Conservation (phyloP, 2,797 vertebrate genomes). For the Phoeniculus purpureus region DNA sequence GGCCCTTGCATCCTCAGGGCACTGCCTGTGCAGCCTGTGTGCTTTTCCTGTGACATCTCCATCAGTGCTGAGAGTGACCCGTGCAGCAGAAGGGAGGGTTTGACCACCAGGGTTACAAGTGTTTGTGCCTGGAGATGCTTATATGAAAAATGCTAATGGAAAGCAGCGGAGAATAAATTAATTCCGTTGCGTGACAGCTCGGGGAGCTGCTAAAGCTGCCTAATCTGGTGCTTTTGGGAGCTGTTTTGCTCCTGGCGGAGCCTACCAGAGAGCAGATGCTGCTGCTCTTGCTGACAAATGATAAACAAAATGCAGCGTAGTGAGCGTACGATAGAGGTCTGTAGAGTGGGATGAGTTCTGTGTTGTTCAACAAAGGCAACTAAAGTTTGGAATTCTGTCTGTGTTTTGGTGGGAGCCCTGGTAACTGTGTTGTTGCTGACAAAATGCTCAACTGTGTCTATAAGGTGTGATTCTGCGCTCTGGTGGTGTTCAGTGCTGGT, state of each 20-base stretch:
- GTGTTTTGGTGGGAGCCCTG: not conserved
- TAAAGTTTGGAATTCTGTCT: not conserved
- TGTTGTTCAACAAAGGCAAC: not conserved
- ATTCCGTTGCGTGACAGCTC: conserved; percentile 2
- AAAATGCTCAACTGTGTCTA: not conserved
- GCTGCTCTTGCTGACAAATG: conserved; percentile 36
- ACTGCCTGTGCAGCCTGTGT: not conserved
- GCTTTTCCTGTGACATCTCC: not conserved
- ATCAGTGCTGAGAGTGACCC: not conserved
- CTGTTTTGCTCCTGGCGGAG: not conserved
- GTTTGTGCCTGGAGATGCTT: not conserved
- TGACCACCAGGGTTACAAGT: not conserved
- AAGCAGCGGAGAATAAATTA: not conserved
- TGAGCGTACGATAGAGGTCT: not conserved
- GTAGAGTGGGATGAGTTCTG: not conserved
- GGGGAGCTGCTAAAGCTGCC: conserved; percentile 14
- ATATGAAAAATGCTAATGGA: not conserved
- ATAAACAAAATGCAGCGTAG: not conserved
- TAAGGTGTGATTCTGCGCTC: not conserved
- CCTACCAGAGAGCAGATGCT: conserved; percentile 24
- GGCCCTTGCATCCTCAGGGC: not conserved
- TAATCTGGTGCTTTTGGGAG: not conserved
- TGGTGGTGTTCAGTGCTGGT: not conserved
- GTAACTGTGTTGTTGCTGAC: not conserved
- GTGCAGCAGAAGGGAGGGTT: not conserved